Evolutionary conservation across 2,113 vertebrate species (phyloP), one percentile per base, ranked within the genome.

Genomic region (Centropristis striata): DNA sequence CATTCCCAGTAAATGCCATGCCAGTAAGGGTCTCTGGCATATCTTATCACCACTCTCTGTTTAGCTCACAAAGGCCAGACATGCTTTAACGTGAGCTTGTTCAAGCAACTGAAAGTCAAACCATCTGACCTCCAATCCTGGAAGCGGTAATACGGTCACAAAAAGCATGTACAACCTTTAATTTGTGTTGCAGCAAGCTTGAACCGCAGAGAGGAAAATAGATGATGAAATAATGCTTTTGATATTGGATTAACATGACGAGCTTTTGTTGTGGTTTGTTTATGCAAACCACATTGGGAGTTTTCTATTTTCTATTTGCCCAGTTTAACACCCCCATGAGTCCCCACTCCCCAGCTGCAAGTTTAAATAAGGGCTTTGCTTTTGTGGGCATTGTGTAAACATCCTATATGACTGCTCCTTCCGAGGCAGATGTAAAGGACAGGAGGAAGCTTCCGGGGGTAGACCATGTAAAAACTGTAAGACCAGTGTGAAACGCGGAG

Each of bases 391-490:
- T 61, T 88, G 75, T 86, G 86, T 75, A 90, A 90, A 94, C 86
- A 86, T 84, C 78, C 44, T 49, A 86, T 81, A 78, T 83, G 82
- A 91, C 75, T 83, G 82, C 47, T 84, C 71, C 76, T 66, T 84
- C 73, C 66, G 71, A 91, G 81, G 71, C 68, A 73, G 79, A 87
- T 47, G 21, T 87, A 54, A 55, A 85, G 75, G 70, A 83, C 80
- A 85, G 27, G 25, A 21, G 69, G 54, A 76, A 85, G 83, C 75
- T 73, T 92, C 87, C 59, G 83, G 75, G 72, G 65, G 59, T 85
- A 87, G 71, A 67, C 81, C 78, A 80, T 84, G 91, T 92, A 92
- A 94, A 94, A 79, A 92, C 76, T 90, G 80, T 87, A 86, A 90
- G 72, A 88, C 42, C 80, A 72, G 79, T 91, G 89, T 88, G 90